Percentiles rank a stretch among this genome's conserved stretches.
Evolutionary conservation across 37 sponge, comb jelly and placozoan species (phyloP).

Genomic region (Beroe ovata): DNA sequence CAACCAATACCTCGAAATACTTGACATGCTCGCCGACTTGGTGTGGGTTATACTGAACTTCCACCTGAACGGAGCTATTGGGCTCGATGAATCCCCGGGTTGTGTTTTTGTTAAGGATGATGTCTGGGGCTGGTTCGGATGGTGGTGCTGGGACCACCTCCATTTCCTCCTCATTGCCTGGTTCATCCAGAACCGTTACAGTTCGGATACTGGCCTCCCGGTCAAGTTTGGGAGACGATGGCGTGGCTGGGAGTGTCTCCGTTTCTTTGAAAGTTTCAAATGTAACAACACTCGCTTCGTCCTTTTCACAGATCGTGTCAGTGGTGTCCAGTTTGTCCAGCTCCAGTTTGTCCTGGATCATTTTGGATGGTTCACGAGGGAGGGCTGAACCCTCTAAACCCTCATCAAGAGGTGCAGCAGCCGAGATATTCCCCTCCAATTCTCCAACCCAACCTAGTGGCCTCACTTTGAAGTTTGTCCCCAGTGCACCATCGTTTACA

Average conservation of each 20-base stretch:
- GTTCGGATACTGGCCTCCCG: background rate
- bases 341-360: background rate
- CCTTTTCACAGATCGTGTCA: background rate
- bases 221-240: background rate
- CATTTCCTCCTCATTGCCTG: background rate
- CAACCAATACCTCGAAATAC: conserved; percentile 50
- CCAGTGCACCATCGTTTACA: conserved; percentile 80
- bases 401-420: background rate
- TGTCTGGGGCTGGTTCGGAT: background rate
- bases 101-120: background rate
- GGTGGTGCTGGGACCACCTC: background rate
- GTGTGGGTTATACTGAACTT: conserved; percentile 70
- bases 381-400: background rate
- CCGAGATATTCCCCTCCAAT: background rate
- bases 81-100: conserved; percentile 66
- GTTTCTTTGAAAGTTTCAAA: conserved; percentile 10
- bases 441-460: background rate
- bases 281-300: background rate
- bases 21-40: background rate
- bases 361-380: background rate
- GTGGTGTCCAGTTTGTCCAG: background rate
- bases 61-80: conserved; percentile 41
- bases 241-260: conserved; percentile 9
- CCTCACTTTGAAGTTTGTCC: conserved; percentile 72
- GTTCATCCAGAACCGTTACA: background rate